Evolutionary conservation across 2,797 vertebrate genomes (phyloP), one percentile per base, ranked within the genome.

Genomic region (Sarcoramphus papa): DNA sequence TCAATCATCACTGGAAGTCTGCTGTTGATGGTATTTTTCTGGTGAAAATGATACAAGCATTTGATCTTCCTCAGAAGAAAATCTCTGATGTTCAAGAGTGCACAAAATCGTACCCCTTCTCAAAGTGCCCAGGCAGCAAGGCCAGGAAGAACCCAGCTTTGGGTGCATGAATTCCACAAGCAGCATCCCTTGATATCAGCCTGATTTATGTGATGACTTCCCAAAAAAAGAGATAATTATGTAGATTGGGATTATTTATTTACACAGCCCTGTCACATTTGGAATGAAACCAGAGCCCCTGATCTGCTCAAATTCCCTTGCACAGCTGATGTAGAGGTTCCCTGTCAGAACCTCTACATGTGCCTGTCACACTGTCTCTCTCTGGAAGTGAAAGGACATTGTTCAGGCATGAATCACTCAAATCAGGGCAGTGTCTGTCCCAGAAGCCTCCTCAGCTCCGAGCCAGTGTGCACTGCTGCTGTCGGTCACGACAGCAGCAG

Each of bases 371-470:
- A 0, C 67, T 23, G 18, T 14, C 74, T 76, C 84, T 92, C 84
- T 50, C 93, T 95, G 83, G 70, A 95, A 95, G 93, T 69, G 95
- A 94, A 92, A 65, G 88, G 86, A 72, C 78, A 78, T 95, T 95
- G 89, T 51, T 94, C 70, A 94, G 88, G 77, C 95, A 93, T 80
- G 92, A 92, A 95, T 87, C 83, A 33, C 78, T 82, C 2, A 0
- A n/a, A 68, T 48, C 50, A 41, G 78, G 84, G 83, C 87, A 87
- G 6, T 4, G 62, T 33, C 70, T 88, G 72, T 75, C 94, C 88
- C 92, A 92, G 50, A 65, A 85, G 78, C 23, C 79, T 89, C 85
- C 77, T 82, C 91, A 91, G 80, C 74, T 94, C 78, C 5, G 2
- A 93, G 74, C 73, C 90, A 41, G 6, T 0, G 5, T 48, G 80